Conservation (phyloP, 2,113 vertebrate species). For the Corythaixoides concolor region DNA sequence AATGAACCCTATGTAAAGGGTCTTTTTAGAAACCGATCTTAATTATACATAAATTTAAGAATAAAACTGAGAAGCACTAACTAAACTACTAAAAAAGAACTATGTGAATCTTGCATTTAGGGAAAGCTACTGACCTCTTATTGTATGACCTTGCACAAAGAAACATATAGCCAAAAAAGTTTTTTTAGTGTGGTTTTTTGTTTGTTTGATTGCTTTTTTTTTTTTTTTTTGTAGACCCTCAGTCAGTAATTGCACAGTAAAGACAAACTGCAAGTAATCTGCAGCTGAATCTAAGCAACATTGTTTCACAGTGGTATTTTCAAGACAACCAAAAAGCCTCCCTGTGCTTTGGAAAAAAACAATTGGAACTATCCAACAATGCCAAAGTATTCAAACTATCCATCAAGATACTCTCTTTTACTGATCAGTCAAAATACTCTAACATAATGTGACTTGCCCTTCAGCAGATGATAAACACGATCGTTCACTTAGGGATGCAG, state of each 20-base stretch:
- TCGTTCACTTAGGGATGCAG: not conserved
- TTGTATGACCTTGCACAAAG: not conserved
- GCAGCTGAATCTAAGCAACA: not conserved
- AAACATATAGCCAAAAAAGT: not conserved
- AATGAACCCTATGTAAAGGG: not conserved
- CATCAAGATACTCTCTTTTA: not conserved
- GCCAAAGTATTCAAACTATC: not conserved
- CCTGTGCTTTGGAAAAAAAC: not conserved
- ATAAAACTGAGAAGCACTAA: not conserved
- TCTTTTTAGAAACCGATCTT: not conserved
- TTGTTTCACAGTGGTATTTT: not conserved
- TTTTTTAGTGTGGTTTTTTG: not conserved
- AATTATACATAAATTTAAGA: not conserved
- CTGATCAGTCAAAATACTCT: not conserved
- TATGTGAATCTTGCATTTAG: not conserved
- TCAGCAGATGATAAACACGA: not conserved
- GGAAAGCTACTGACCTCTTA: not conserved
- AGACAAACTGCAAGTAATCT: not conserved
- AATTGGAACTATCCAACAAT: not conserved
- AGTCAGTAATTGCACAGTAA: not conserved
- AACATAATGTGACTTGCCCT: not conserved
- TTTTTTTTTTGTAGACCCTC: not conserved
- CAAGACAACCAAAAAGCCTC: not conserved
- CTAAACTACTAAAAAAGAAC: not conserved
- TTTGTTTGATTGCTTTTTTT: not conserved